Base-by-base conservation (phyloP, 2,888 invertebrate species). In the Parelbella ahira region DNA sequence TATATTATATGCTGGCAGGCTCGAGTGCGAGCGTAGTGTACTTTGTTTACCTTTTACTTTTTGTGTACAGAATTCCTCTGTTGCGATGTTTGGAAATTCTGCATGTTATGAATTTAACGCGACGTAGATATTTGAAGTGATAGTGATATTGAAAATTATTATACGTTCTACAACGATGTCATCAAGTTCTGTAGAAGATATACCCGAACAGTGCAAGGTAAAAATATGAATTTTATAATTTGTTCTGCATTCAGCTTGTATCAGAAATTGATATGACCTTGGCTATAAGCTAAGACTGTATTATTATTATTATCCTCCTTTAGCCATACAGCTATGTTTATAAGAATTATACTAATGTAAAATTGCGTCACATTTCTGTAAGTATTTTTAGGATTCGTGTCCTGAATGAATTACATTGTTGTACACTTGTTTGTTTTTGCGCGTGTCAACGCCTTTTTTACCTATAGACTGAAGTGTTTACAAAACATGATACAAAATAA, bases 171-270 rank as follows among this genome's bases (percentile, higher is more conserved):
- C 34, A 68, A 61, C 44, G 1, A 84, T 84, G 84, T 84, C 84
- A 45, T 73, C 75, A 38, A 83, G 82, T 60, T 84, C 83, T 6
- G 74, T 74, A 7, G 84, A 86, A 57, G 84, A 86, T 56, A 70
- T 83, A 49, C 80, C 78, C 5, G 84, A 86, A 15, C 83, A 81
- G 49, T 77, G 73, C 54, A 80, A 70, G 66, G 83, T 82, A 54
- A 66, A 69, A 23, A 24, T 11, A n/a, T 13, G 19, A 27, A 8
- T 15, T 15, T 15, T 15, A 3, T 15, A 15, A n/a, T n/a, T n/a
- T n/a, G n/a, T n/a, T n/a, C n/a, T n/a, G n/a, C n/a, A n/a, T n/a
- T n/a, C n/a, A n/a, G n/a, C n/a, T n/a, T n/a, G n/a, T n/a, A n/a
- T n/a, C n/a, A n/a, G n/a, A n/a, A 32, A 39, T 39, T 19, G 4